These are phyloP conservation scores for Rhyacophila evoluta DNA, from an alignment of 2,888 invertebrate genomes.

Conservation along the genomic window DNA sequence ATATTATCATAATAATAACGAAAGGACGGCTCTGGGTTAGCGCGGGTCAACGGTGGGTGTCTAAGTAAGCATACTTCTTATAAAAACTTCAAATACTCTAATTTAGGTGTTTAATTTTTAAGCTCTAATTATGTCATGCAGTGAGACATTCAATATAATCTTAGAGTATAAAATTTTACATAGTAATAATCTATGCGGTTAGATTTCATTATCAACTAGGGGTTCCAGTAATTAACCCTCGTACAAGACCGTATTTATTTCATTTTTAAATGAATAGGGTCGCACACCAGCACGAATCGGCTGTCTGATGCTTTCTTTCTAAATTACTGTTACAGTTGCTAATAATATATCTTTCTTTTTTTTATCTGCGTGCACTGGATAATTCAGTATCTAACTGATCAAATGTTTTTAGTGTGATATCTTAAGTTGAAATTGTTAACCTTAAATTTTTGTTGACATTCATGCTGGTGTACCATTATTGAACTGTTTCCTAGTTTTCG, in stretches of 20 bases:
- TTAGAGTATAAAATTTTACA: slow-evolving; percentile 24
- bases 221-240: slow-evolving; percentile 2
- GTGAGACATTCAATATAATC: slow-evolving; percentile 24
- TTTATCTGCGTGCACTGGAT: background rate
- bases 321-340: background rate
- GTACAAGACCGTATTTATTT: background rate
- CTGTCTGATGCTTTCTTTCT: background rate
- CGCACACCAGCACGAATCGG: background rate
- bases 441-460: background rate
- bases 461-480: background rate
- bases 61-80: slow-evolving; percentile 22
- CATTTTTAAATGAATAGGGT: background rate
- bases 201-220: slow-evolving; percentile 8
- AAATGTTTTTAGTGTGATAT: background rate
- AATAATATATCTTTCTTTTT: background rate
- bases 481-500: background rate
- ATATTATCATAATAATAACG: slow-evolving; percentile 33
- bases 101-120: slow-evolving; percentile 24
- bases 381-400: background rate
- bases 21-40: slow-evolving; percentile 36
- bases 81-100: slow-evolving; percentile 24
- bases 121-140: slow-evolving; percentile 24
- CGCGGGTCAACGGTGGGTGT: slow-evolving; percentile 27
- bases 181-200: slow-evolving; percentile 24
- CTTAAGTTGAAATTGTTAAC: background rate